Evolutionary conservation across 2,797 vertebrate genomes (phyloP).

Genomic region (Scyliorhinus canicula): DNA sequence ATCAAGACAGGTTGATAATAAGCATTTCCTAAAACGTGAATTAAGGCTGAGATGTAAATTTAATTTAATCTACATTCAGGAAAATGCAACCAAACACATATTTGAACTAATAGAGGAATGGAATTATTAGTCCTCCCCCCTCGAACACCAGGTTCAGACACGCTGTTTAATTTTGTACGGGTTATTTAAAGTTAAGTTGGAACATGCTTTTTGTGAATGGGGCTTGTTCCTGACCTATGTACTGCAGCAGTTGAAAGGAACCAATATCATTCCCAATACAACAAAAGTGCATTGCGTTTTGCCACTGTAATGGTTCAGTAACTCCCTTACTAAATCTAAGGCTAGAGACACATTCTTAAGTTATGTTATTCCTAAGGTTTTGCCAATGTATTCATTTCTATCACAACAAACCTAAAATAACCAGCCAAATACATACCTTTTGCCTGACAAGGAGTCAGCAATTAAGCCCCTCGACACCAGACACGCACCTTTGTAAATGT

Average conservation of each 20-base stretch:
- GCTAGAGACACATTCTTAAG: not conserved
- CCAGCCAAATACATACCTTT: not conserved
- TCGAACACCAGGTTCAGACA: not conserved
- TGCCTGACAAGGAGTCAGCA: not conserved
- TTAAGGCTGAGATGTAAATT: not conserved
- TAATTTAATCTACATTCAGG: not conserved
- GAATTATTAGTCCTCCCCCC: not conserved
- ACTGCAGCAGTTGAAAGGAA: too few relatives aligned
- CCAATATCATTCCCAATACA: not conserved
- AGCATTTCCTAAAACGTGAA: not conserved
- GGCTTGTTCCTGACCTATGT: not conserved
- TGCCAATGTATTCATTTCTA: not conserved
- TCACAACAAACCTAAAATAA: not conserved
- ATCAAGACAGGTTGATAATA: not conserved
- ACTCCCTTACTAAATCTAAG: not conserved
- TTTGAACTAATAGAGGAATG: not conserved
- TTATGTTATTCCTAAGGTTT: not conserved
- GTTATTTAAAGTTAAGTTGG: not conserved
- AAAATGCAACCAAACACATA: not conserved
- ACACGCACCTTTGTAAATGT: not conserved
- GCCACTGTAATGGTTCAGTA: not conserved
- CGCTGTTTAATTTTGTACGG: not conserved
- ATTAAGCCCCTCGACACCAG: not conserved
- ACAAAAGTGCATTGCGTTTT: not conserved
- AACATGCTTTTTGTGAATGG: not conserved